These are phyloP conservation scores for Acrocephalus arundinaceus DNA, from an alignment of 2,113 vertebrate species.

Conservation along the genomic window DNA sequence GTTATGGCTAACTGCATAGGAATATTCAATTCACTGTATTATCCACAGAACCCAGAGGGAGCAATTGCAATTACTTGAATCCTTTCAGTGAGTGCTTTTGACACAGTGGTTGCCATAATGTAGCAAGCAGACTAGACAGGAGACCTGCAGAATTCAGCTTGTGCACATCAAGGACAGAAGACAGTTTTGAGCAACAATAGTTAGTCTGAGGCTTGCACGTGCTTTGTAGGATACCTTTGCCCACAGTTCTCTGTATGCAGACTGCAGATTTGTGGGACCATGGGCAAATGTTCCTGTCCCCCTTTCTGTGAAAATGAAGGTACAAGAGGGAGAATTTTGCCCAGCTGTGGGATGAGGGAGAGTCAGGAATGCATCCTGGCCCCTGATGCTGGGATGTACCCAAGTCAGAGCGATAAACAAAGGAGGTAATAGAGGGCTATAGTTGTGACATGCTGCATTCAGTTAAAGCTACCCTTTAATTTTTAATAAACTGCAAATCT, in stretches of 20 bases:
- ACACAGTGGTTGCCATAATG: background rate
- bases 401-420: background rate
- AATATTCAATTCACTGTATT: background rate
- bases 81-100: background rate
- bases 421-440: background rate
- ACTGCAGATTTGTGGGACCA: background rate
- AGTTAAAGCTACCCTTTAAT: background rate
- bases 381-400: background rate
- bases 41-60: background rate
- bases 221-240: background rate
- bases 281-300: background rate
- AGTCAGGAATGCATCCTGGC: background rate
- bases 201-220: background rate
- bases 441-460: background rate
- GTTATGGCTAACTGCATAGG: background rate
- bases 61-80: background rate
- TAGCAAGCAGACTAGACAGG: background rate
- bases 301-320: background rate
- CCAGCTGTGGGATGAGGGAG: background rate
- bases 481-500: background rate
- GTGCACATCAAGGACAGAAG: background rate
- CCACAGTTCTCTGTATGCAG: background rate
- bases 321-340: background rate
- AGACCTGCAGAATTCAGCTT: background rate
- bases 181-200: background rate